phyloP scores from a whole-genome alignment of 2,888 invertebrate species.

The Lathronympha strigana region DNA sequence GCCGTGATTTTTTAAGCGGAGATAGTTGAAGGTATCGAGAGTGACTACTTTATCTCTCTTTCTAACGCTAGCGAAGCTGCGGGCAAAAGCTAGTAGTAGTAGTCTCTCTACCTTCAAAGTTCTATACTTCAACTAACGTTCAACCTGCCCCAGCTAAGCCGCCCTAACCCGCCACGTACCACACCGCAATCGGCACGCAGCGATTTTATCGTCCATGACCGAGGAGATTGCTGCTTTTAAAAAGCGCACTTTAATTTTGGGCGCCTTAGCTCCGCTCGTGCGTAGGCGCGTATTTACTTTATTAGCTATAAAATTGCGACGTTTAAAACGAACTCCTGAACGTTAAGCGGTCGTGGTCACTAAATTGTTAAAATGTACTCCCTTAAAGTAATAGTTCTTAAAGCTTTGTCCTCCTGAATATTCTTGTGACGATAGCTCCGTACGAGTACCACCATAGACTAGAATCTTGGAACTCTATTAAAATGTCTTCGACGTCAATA shows the following conservation, averaged over 20 bases:
- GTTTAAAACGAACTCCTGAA: slow-evolving; percentile 47
- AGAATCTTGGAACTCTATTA: no score
- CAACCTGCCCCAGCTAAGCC: slow-evolving; percentile 30
- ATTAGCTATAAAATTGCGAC: slow-evolving; percentile 75
- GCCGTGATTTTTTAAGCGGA: no score
- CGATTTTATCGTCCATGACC: slow-evolving; percentile 80
- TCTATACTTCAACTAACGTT: background rate
- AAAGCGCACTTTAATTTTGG: slow-evolving; percentile 81
- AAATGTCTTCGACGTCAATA: no score
- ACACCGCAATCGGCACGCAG: slow-evolving; percentile 78
- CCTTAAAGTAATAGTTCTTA: no score
- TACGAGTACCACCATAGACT: no score
- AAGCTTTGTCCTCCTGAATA: no score
- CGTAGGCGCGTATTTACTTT: slow-evolving; percentile 78
- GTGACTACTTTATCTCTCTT: no score
- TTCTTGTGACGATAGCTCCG: no score
- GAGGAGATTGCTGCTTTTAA: slow-evolving; percentile 74
- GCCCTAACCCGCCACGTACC: slow-evolving; percentile 50
- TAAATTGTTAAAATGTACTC: background rate
- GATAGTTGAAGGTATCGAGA: no score
- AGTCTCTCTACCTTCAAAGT: no score
- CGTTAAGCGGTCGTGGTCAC: background rate
- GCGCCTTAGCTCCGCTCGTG: slow-evolving; percentile 69
- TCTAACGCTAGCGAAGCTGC: no score
- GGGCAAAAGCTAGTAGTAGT: no score